phyloP scores from a whole-genome alignment of 2,888 invertebrate species.

The Cheiracanthium punctorium region DNA sequence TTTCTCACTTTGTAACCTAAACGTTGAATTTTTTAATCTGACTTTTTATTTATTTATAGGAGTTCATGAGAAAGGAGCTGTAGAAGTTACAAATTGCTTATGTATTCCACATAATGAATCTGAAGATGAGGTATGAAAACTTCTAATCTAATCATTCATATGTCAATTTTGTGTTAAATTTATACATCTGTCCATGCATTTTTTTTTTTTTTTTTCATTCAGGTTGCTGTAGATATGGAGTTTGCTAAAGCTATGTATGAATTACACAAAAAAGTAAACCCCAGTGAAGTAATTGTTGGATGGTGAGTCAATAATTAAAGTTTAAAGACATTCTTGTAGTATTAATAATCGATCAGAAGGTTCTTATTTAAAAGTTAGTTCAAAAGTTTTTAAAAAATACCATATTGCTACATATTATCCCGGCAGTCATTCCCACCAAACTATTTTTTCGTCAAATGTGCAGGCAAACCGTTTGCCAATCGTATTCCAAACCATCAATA shows the following conservation, averaged over 20 bases:
- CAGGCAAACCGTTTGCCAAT: too few species aligned
- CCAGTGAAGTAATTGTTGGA: slow-evolving; percentile 95
- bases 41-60: slow-evolving; percentile 79
- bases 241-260: slow-evolving; percentile 97
- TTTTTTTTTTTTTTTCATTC: slow-evolving; percentile 73
- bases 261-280: slow-evolving; percentile 92
- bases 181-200: not conserved
- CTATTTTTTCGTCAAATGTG: too few species aligned
- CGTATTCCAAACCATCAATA: too few species aligned
- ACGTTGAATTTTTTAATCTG: too few species aligned
- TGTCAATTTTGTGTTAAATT: not conserved
- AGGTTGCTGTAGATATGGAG: slow-evolving; percentile 97
- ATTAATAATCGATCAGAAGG: too few species aligned
- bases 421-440: too few species aligned
- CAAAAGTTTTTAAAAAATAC: too few species aligned
- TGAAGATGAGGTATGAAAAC: slow-evolving; percentile 82
- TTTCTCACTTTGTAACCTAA: too few species aligned
- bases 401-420: too few species aligned
- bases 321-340: too few species aligned
- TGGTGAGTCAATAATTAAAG: too few species aligned
- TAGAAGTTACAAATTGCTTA: slow-evolving; percentile 99
- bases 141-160: not conserved
- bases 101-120: slow-evolving; percentile 99
- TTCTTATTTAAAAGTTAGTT: too few species aligned
- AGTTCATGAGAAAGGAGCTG: slow-evolving; percentile 90